phyloP scores from a whole-genome alignment of 1,140 invertebrate genomes.

The Leptinotarsa defecta region DNA sequence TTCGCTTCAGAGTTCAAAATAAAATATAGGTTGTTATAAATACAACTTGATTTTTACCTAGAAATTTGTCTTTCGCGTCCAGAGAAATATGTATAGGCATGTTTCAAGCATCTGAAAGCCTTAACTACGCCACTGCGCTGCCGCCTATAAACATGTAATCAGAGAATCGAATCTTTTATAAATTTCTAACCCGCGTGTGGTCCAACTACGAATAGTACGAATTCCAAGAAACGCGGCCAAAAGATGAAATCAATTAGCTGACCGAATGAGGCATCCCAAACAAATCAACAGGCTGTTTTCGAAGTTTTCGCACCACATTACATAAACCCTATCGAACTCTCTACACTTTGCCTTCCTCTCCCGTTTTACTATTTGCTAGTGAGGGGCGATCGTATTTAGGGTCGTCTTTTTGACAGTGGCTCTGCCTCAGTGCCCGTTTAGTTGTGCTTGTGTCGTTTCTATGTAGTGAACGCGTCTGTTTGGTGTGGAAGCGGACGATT shows the following conservation, averaged over 20 bases:
- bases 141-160: neutral
- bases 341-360: constrained; percentile 3
- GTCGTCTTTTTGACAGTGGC: constrained; percentile 17
- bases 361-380: constrained; percentile 14
- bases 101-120: neutral
- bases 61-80: too few relatives aligned
- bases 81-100: too few relatives aligned
- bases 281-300: constrained; percentile 12
- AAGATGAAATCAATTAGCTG: constrained; percentile 8
- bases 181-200: neutral
- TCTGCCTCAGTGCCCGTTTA: constrained; percentile 11
- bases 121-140: neutral
- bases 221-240: neutral
- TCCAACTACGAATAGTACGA: neutral
- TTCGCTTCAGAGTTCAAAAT: too few relatives aligned
- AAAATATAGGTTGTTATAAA: too few relatives aligned
- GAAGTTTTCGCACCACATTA: constrained; percentile 8
- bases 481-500: neutral
- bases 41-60: too few relatives aligned
- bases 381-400: constrained; percentile 14
- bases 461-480: neutral
- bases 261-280: neutral
- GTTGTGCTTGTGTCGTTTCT: constrained; percentile 11
- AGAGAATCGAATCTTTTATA: neutral
- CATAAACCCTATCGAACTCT: neutral